Evolutionary conservation across 2,113 vertebrate species (phyloP).

Genomic region (Typhlomys cinereus): DNA sequence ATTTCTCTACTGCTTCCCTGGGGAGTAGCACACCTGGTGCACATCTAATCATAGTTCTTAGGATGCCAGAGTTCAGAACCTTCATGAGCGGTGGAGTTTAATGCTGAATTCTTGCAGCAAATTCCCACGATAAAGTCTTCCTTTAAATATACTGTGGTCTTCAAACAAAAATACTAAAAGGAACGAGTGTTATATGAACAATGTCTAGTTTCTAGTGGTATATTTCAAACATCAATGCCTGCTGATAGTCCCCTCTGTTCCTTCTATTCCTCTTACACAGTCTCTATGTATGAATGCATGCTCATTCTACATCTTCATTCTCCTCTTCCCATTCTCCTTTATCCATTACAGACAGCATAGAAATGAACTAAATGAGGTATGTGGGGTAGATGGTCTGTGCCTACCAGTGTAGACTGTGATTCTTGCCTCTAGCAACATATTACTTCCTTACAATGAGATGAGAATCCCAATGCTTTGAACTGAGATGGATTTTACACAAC

Average conservation of each 20-base stretch:
- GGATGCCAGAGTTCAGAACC: background rate
- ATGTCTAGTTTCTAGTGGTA: background rate
- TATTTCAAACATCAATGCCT: background rate
- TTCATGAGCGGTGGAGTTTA: background rate
- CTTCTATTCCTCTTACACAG: background rate
- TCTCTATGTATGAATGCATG: background rate
- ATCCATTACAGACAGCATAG: background rate
- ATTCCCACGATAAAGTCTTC: background rate
- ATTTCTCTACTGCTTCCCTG: background rate
- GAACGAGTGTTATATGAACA: background rate
- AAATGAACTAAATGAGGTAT: background rate
- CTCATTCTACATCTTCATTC: background rate
- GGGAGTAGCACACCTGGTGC: background rate
- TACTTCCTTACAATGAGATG: background rate
- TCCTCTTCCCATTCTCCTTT: background rate
- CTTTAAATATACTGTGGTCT: background rate
- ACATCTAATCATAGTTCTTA: background rate
- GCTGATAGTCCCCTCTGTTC: background rate
- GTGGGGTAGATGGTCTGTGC: background rate
- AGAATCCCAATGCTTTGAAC: background rate
- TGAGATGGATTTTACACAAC: background rate
- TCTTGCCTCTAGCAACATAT: background rate
- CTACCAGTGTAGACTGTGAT: background rate
- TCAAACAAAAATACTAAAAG: background rate
- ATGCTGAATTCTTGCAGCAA: background rate